Base-by-base conservation (phyloP, 2,888 invertebrate species). In the Caradrina kadenii region DNA sequence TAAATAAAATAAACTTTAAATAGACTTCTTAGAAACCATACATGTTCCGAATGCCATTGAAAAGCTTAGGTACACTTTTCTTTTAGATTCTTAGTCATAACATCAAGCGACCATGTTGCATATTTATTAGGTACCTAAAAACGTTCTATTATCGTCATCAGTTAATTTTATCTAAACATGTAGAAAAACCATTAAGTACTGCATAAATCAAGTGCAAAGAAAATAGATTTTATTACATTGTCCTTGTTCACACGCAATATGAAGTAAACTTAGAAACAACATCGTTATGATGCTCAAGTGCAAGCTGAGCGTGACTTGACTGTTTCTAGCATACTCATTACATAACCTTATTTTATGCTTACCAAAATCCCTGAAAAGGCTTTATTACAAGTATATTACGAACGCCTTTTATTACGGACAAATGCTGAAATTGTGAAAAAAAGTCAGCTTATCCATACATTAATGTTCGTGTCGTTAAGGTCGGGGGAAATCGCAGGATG, bases 191-290 rank as follows among this genome's bases (percentile, higher is more conserved):
- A 64, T 61, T 39, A 76, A 11, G 21, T 31, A 49, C 45, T 74
- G 19, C 52, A 63, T 79, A 73, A 73, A 39, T 31, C 21, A 19
- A 72, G 17, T 58, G 50, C 52, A 61, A 58, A 61, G 72, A 71
- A 73, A 78, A 73, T 78, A 52, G 19, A 52, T 63, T 79, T 58
- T 21, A 63, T 50, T 21, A 5, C n/a, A 26, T 35, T 63, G 52
- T 72, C 42, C 79, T 62, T 63, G 79, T 42, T 26, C 49, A 22
- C 79, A 78, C n/a, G 63, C 58, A 42, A 42, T 58, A 10, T 19
- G 26, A 42, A 31, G 19, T 42, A 17, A 56, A 62, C 22, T 49
- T 62, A 49, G 22, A 49, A 59, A 15, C n/a, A 45, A 71, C 49
- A 10, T 39, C 11, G 13, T 39, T 39, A 39, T 39, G 39, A 13